Base-by-base conservation (phyloP, 2,888 invertebrate genomes). In the Artemia sinica region DNA sequence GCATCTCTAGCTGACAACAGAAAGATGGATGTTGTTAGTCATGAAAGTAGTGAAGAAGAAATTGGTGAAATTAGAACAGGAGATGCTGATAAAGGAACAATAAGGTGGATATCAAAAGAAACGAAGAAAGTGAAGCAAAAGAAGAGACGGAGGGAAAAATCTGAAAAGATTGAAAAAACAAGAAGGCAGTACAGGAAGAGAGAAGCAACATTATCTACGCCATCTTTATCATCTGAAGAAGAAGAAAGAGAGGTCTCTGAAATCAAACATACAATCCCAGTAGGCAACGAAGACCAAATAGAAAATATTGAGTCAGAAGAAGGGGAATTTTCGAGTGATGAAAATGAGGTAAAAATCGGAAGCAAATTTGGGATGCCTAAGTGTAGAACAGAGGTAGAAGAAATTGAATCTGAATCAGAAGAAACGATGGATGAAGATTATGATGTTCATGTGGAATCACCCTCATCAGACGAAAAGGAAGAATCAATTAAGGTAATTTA, bases 61-160 rank as follows among this genome's bases (percentile, higher is more conserved):
- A 52, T 67, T 48, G 52, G 48, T 50, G 67, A 67, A 51, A n/a
- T 18, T n/a, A 9, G n/a, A 28, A 18, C n/a, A 13, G 67, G 50
- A 50, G 67, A 67, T n/a, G 18, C 48, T 13, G 50, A 51, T n/a
- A 28, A 51, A 50, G 67, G 51, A 48, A 52, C n/a, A n/a, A 28
- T 18, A 67, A 50, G 51, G 9, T 51, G 13, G 51, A n/a, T 14
- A 12, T 14, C 50, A 13, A 51, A 67, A n/a, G 67, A 51, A n/a
- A 67, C 14, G 67, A 52, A 67, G n/a, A 48, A 67, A 28, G 67
- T 50, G 41, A 67, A 67, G 67, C 14, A 67, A 9, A 67, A 67
- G 67, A 66, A 67, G 67, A 67, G 52, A 14, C 28, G 51, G 51
- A 67, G 52, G 50, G 67, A 48, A 50, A 67, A 50, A 49, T n/a